Conservation (phyloP, 1,140 invertebrate genomes). For the Parapsyche elsis region DNA sequence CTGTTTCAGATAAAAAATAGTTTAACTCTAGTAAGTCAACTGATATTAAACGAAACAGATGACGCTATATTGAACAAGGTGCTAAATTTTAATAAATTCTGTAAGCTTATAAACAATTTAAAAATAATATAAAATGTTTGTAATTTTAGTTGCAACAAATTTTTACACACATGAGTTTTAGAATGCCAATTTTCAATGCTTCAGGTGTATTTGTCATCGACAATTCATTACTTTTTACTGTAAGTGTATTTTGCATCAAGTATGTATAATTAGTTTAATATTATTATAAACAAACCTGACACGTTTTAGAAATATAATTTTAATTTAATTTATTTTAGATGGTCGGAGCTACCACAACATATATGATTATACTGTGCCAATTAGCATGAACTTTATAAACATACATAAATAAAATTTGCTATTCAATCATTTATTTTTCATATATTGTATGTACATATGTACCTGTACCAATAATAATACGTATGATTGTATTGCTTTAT, state of each 20-base stretch:
- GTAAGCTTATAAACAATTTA: too few species aligned
- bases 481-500: too few species aligned
- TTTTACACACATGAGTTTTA: neutral
- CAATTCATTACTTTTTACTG: constrained; percentile 26
- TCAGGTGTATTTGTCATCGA: constrained; percentile 4
- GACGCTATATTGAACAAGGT: neutral
- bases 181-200: constrained; percentile 1
- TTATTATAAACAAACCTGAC: too few species aligned
- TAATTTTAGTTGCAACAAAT: constrained; percentile 23
- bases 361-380: constrained; percentile 20
- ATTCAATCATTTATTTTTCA: neutral
- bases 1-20: neutral
- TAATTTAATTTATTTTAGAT: too few species aligned
- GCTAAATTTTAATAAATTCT: neutral
- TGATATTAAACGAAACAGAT: constrained; percentile 3
- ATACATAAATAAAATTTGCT: neutral
- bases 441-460: too few species aligned
- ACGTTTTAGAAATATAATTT: too few species aligned
- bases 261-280: neutral
- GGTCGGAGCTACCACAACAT: neutral
- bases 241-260: constrained; percentile 12
- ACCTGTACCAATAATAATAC: too few species aligned
- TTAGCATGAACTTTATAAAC: neutral
- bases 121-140: too few species aligned
- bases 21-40: neutral